Conservation (phyloP, 1,140 invertebrate species). For the Drosophila arizonae region DNA sequence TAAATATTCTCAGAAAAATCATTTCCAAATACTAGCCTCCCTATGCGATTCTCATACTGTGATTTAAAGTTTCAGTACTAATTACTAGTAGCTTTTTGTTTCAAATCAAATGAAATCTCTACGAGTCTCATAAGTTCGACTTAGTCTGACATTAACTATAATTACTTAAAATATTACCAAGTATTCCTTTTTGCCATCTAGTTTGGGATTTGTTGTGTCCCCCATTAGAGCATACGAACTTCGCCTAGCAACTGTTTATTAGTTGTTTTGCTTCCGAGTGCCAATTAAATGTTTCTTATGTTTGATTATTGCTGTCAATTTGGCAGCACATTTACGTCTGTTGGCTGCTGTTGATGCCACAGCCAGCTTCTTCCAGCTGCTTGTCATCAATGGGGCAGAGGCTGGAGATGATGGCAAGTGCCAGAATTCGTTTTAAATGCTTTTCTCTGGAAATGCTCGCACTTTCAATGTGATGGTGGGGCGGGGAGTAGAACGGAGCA, state of each 20-base stretch:
- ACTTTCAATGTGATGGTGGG: not conserved
- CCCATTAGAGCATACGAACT: not conserved
- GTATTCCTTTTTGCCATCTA: too few relatives aligned
- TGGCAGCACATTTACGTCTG: slow-evolving; percentile 46
- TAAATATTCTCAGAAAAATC: too few relatives aligned
- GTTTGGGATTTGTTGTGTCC: not conserved
- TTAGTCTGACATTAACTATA: too few relatives aligned
- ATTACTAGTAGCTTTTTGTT: too few relatives aligned
- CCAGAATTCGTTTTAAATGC: slow-evolving; percentile 44
- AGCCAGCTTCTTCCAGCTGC: slow-evolving; percentile 51
- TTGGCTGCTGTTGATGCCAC: slow-evolving; percentile 39
- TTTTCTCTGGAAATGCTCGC: slow-evolving; percentile 44
- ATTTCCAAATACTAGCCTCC: too few relatives aligned
- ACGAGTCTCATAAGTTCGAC: too few relatives aligned
- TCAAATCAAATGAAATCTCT: too few relatives aligned
- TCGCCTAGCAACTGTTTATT: not conserved
- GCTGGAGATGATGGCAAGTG: slow-evolving; percentile 18
- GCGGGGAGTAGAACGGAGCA: not conserved
- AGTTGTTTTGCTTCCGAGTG: slow-evolving; percentile 44
- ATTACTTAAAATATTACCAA: too few relatives aligned
- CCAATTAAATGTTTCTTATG: slow-evolving; percentile 71
- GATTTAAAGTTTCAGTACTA: too few relatives aligned
- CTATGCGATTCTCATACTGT: too few relatives aligned
- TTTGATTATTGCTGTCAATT: slow-evolving; percentile 69
- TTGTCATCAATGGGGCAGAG: slow-evolving; percentile 52